phyloP scores from a whole-genome alignment of 2,113 vertebrate species.

The Orthonyx spaldingii region DNA sequence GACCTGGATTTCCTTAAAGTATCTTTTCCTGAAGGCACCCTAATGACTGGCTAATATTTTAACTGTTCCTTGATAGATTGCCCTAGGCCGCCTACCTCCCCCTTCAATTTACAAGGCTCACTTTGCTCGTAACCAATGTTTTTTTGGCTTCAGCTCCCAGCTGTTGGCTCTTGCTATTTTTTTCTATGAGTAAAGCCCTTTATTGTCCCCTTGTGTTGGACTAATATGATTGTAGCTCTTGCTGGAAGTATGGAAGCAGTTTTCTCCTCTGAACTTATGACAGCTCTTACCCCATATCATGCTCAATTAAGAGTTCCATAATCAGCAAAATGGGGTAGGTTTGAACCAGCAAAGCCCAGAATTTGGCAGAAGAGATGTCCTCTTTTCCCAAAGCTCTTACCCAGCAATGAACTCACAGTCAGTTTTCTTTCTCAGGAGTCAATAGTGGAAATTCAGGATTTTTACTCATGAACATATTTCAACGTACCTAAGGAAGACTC shows the following conservation, averaged over 20 bases:
- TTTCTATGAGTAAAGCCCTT: background rate
- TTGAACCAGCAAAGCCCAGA: background rate
- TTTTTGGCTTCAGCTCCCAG: background rate
- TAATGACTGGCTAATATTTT: background rate
- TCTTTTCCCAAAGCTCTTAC: background rate
- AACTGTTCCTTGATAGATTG: background rate
- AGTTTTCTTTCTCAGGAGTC: background rate
- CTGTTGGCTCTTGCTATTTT: background rate
- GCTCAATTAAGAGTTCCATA: background rate
- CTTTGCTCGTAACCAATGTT: background rate
- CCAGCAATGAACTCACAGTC: background rate
- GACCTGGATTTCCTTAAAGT: background rate
- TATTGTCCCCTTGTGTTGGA: background rate
- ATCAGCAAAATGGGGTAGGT: background rate
- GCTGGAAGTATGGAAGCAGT: background rate
- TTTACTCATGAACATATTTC: background rate
- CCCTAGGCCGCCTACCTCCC: background rate
- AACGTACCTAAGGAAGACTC: background rate
- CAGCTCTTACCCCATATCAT: background rate
- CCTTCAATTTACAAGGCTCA: conserved; percentile 25
- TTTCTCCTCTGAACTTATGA: background rate
- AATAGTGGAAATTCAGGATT: background rate
- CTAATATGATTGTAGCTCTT: background rate
- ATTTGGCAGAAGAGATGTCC: background rate
- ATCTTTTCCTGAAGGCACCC: background rate